Evolutionary conservation across 2,113 vertebrate species (phyloP).

Genomic region (Pseudolaguvia tuberculata): DNA sequence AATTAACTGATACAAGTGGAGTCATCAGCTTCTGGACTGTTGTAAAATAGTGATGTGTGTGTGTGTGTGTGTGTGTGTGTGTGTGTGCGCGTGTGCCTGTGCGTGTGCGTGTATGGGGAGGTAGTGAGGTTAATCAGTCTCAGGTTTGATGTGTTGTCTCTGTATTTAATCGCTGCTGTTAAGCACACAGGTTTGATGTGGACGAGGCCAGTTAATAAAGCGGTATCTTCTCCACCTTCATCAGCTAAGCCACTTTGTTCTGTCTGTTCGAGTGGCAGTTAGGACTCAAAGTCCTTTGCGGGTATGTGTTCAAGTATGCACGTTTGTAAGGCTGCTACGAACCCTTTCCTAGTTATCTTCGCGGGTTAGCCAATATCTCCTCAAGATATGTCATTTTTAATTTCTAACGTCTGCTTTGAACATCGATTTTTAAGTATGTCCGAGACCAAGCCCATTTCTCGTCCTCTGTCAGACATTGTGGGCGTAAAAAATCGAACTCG

Average conservation of each 20-base stretch:
- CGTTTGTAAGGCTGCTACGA: neutral
- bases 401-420: too few relatives aligned
- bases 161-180: constrained; percentile 66
- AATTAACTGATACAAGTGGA: constrained; percentile 56
- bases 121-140: constrained; percentile 70
- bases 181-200: constrained; percentile 71
- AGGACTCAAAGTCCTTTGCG: constrained; percentile 37
- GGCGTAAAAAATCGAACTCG: too few relatives aligned
- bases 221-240: constrained; percentile 67
- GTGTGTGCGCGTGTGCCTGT: constrained; percentile 48
- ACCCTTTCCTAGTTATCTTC: too few relatives aligned
- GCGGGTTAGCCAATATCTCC: too few relatives aligned
- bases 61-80: neutral
- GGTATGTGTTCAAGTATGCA: constrained; percentile 5
- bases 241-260: constrained; percentile 61
- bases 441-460: too few relatives aligned
- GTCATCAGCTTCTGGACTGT: constrained; percentile 52
- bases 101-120: neutral
- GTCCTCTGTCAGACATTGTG: too few relatives aligned
- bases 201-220: constrained; percentile 70
- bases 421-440: too few relatives aligned
- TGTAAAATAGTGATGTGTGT: constrained; percentile 62
- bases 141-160: constrained; percentile 74
- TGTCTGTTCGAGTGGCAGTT: constrained; percentile 46
- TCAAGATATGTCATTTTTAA: too few relatives aligned